Percentiles rank a stretch among this genome's conserved stretches.
These are phyloP conservation scores for Globicephala melas DNA, from an alignment of 2,113 vertebrate genomes.

Conservation along the genomic window DNA sequence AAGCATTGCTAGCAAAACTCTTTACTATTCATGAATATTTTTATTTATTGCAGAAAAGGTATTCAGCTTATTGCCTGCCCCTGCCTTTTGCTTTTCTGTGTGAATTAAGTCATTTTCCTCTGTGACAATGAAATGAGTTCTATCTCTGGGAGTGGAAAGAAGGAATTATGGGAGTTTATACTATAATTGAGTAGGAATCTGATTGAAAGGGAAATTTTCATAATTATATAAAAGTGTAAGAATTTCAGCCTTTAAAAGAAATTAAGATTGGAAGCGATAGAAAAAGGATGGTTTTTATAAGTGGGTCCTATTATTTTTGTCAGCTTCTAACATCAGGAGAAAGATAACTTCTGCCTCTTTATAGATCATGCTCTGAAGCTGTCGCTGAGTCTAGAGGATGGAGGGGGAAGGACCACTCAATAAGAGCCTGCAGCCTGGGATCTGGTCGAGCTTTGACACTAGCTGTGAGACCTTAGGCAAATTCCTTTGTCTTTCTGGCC, in stretches of 20 bases:
- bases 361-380: background rate
- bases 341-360: background rate
- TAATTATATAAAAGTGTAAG: conserved; percentile 70
- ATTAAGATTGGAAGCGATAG: conserved; percentile 34
- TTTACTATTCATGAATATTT: conserved; percentile 37
- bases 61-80: background rate
- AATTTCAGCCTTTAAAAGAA: conserved; percentile 10
- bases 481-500: background rate
- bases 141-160: background rate
- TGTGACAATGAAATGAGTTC: conserved; percentile 14
- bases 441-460: background rate
- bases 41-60: conserved; percentile 45
- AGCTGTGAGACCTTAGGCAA: background rate
- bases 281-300: background rate
- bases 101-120: conserved; percentile 64
- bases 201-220: conserved; percentile 58
- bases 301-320: conserved; percentile 36
- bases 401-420: background rate
- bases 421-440: background rate
- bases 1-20: background rate
- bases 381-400: rapidly evolving
- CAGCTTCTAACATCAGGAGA: conserved; percentile 35
- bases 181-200: conserved; percentile 52
- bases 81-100: conserved; percentile 40
- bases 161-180: conserved; percentile 35